A percentile compares a stretch with the other conserved stretches of the same genome.
phyloP scores from a whole-genome alignment of 1,140 invertebrate genomes.

The Batillaria attramentaria region DNA sequence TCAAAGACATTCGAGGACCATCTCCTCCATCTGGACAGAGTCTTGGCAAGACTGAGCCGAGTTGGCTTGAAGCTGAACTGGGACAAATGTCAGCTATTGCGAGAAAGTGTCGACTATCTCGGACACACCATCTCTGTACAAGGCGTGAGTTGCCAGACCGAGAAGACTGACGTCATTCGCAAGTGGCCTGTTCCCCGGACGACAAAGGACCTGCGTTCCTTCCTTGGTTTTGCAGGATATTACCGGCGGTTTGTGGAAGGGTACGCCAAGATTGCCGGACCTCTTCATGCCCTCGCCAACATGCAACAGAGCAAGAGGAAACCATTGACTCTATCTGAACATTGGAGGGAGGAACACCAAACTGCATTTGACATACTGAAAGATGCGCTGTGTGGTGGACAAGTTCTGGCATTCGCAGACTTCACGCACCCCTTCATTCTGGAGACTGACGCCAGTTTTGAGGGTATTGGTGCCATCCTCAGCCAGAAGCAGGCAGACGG shows the following conservation, averaged over 20 bases:
- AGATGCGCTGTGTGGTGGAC: constrained; percentile 19
- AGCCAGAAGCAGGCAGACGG: constrained; percentile 27
- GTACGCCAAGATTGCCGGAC: constrained; percentile 12
- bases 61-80: constrained; percentile 54
- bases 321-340: constrained; percentile 1
- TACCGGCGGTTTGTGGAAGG: constrained; percentile 3
- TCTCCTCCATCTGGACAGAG: constrained; percentile 47
- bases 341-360: constrained; percentile 16
- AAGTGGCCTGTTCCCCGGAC: constrained; percentile 15
- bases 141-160: background rate
- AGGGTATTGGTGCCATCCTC: constrained; percentile 37
- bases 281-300: constrained; percentile 36
- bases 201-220: background rate
- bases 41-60: constrained; percentile 47
- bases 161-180: background rate
- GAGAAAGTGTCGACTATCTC: constrained; percentile 50
- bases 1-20: constrained; percentile 40
- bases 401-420: constrained; percentile 39
- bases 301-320: background rate
- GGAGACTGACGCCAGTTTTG: constrained; percentile 31
- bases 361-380: constrained; percentile 25
- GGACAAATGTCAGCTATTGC: constrained; percentile 54
- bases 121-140: constrained; percentile 55
- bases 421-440: constrained; percentile 29
- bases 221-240: constrained; percentile 23